Evolutionary conservation across 2,113 vertebrate species (phyloP).

Genomic region (Etia nguti): DNA sequence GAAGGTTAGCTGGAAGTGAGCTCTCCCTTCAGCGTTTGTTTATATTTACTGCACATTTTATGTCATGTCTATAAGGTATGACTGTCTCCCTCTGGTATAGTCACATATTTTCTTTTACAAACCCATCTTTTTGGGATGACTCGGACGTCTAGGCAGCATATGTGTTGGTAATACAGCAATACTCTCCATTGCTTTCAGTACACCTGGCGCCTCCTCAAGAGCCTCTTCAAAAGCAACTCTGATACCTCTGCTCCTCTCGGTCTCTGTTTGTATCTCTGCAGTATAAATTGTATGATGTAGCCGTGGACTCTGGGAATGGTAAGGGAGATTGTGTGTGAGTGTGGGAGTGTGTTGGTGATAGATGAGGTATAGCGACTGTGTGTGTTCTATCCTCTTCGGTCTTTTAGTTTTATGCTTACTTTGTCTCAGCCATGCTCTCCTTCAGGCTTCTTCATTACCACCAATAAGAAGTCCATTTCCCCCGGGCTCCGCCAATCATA

Average conservation of each 20-base stretch:
- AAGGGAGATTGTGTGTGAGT: not conserved
- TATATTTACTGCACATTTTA: too few species aligned
- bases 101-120: not conserved
- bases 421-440: constrained; percentile 16
- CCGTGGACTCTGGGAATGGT: not conserved
- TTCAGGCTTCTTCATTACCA: constrained; percentile 56
- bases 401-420: constrained; percentile 22
- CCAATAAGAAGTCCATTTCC: constrained; percentile 59
- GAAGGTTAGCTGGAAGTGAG: not conserved
- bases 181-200: not conserved
- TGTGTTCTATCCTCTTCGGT: not conserved
- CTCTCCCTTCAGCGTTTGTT: not conserved
- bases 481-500: constrained; percentile 50
- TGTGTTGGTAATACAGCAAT: not conserved
- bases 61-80: not conserved
- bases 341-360: not conserved
- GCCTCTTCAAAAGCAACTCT: not conserved
- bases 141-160: not conserved
- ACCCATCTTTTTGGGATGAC: not conserved
- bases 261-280: not conserved
- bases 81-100: not conserved
- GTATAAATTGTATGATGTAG: not conserved
- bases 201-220: not conserved
- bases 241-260: not conserved
- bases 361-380: not conserved